phyloP scores from a whole-genome alignment of 2,888 invertebrate species.

The Drosophila emarginata region DNA sequence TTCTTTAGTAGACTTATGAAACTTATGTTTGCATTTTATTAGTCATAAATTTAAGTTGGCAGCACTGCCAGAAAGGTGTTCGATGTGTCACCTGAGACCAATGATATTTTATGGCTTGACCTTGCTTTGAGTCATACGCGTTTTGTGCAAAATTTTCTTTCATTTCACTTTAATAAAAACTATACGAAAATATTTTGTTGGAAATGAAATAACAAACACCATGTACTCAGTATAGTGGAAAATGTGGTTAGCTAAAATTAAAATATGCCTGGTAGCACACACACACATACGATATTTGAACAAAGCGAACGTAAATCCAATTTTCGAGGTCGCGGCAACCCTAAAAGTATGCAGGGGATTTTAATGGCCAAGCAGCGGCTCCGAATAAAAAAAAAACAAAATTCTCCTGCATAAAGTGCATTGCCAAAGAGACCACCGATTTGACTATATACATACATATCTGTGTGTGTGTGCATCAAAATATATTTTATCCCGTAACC shows the following conservation, averaged over 20 bases:
- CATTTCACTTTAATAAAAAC: not conserved
- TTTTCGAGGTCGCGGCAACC: constrained; percentile 26
- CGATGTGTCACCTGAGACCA: constrained; percentile 60
- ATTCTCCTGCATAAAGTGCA: constrained; percentile 23
- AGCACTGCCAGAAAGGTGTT: constrained; percentile 15
- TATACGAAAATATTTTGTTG: constrained; percentile 29
- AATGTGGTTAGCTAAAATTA: constrained; percentile 36
- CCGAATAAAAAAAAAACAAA: constrained; percentile 17
- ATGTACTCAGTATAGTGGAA: constrained; percentile 10
- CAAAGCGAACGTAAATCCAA: constrained; percentile 25
- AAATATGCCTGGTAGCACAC: constrained; percentile 18
- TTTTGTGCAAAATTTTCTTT: constrained; percentile 2
- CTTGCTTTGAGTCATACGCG: constrained; percentile 24
- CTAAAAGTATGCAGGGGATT: constrained; percentile 1
- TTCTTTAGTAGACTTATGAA: constrained; percentile 46
- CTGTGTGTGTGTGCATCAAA: not conserved
- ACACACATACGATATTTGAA: not conserved
- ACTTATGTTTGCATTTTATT: constrained; percentile 70
- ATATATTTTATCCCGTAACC: constrained; percentile 2
- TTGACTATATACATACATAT: no score
- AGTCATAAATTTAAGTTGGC: constrained; percentile 62
- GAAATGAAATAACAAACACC: not conserved
- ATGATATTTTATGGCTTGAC: constrained; percentile 53
- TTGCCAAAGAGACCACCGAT: not conserved
- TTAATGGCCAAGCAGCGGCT: constrained; percentile 11